Base-by-base conservation (phyloP, 2,797 vertebrate genomes). In the Ctenosaura bakeri region DNA sequence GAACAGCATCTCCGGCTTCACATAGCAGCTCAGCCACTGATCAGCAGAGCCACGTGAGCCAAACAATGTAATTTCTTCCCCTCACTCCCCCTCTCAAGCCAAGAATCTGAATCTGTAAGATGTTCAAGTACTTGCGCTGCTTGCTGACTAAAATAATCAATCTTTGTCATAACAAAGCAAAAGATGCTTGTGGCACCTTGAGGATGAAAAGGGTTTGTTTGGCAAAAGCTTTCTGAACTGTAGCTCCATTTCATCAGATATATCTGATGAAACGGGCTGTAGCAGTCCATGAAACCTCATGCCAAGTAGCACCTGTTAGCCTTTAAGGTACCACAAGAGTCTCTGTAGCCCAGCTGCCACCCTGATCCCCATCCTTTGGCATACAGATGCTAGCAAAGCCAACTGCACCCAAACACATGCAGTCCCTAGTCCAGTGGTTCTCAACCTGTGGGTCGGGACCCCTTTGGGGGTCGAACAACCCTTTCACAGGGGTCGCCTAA, bases 21-120 rank as follows among this genome's bases (percentile, higher is more conserved):
- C 16, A 87, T 16, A 54, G 10, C 14, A 13, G 82, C 88, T 18
- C 13, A 87, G 46, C 56, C 80, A 76, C 22, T 59, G 29, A 52
- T 32, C 83, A 50, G 89, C 66, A 89, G 86, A 71, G 71, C 35
- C 1, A 38, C 83, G 46, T 85, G 69, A 83, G 14, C 38, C 79
- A 35, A 69, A 46, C 52, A 35, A 59, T 5, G 52, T 69, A 22
- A 54, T 78, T 87, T 64, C 20, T 62, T 32, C 56, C 24, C 85
- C 79, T 87, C 4, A 24, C 79, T 88, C 79, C 54, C 88, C 76
- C 80, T 87, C 42, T 87, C 83, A 87, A 79, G 59, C n/a, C 74
- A 38, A 89, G n/a, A 85, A 32, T 14, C 26, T 16, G 26, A 79
- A 90, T 80, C 46, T 42, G 35, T n/a, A 87, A 83, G 79, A 87